Evolutionary conservation across 2,888 invertebrate genomes (phyloP).

Genomic region (Phyto melanocephala): DNA sequence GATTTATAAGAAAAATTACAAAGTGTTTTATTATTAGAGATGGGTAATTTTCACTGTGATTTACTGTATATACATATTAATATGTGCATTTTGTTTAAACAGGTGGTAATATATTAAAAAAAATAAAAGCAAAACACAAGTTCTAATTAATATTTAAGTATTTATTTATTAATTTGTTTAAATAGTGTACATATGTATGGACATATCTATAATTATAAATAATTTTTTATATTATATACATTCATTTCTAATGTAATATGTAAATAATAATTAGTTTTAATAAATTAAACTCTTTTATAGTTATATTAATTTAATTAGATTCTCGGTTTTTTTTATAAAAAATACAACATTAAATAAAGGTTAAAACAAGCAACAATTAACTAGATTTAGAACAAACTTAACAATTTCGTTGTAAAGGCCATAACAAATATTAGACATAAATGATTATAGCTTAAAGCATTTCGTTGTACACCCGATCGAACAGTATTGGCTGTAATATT

Average conservation of each 20-base stretch:
- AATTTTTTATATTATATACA: constrained; percentile 23
- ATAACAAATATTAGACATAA: constrained; percentile 8
- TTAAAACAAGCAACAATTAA: constrained; percentile 47
- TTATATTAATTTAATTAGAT: too few relatives aligned
- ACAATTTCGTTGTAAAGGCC: constrained; percentile 14
- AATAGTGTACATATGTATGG: too few relatives aligned
- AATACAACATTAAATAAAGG: constrained; percentile 22
- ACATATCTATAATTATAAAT: not conserved
- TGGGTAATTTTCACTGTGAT: too few relatives aligned
- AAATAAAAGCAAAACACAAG: too few relatives aligned
- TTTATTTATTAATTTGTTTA: too few relatives aligned
- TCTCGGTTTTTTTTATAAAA: constrained; percentile 10
- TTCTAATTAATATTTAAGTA: too few relatives aligned
- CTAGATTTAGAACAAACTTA: constrained; percentile 41
- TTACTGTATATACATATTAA: too few relatives aligned
- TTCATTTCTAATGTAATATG: constrained; percentile 31
- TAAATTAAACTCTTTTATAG: constrained; percentile 10
- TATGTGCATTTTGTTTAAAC: too few relatives aligned
- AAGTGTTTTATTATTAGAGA: too few relatives aligned
- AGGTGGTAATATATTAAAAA: too few relatives aligned
- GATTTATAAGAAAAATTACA: not conserved
- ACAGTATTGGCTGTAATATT: constrained; percentile 47
- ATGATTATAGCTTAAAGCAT: not conserved
- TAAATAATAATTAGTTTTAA: constrained; percentile 24
- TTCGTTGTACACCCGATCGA: constrained; percentile 10